Evolutionary conservation across 2,888 invertebrate genomes (phyloP), one percentile per base, ranked within the genome.

Genomic region (Cosmorhoe ocellata): DNA sequence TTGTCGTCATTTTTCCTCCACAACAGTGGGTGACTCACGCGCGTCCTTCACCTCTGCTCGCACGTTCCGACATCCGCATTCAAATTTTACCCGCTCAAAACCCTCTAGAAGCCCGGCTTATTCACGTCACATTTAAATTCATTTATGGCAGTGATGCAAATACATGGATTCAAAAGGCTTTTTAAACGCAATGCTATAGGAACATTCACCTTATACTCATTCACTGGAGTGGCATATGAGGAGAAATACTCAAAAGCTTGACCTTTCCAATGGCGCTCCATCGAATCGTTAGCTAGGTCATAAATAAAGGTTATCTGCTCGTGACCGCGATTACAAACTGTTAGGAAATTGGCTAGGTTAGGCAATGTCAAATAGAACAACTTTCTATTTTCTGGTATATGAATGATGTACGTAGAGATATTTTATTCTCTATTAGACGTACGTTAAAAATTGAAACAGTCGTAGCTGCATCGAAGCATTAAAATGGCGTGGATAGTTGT

Each of bases 31-130:
- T 87, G 86, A 87, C 70, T 87, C 87, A 88, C 70, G 61, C 61
- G 61, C 79, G 87, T 77, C 87, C 87, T 88, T 87, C 84, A 86
- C 82, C 84, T 81, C 78, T 58, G 61, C 66, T 56, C 58, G 71
- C 60, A 65, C 72, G 67, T 66, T 69, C 71, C 71, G 64, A 79
- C 78, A 84, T 85, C 82, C 84, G 85, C 80, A 74, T 84, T 79
- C 74, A 72, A 65, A 75, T 76, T 73, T 75, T 71, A 59, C 69
- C 67, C 61, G 67, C 67, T 70, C 74, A 73, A 81, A 59, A 41
- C 59, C 60, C 54, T 56, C 51, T 46, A 44, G 22, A 34, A 66
- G 57, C 63, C 53, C 41, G 57, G 58, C 61, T 71, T 70, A 72
- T 72, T 73, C 68, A 69, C 64, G 69, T 67, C 71, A 76, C 69